phyloP scores from a whole-genome alignment of 2,113 vertebrate species.

The Mustela nigripes region DNA sequence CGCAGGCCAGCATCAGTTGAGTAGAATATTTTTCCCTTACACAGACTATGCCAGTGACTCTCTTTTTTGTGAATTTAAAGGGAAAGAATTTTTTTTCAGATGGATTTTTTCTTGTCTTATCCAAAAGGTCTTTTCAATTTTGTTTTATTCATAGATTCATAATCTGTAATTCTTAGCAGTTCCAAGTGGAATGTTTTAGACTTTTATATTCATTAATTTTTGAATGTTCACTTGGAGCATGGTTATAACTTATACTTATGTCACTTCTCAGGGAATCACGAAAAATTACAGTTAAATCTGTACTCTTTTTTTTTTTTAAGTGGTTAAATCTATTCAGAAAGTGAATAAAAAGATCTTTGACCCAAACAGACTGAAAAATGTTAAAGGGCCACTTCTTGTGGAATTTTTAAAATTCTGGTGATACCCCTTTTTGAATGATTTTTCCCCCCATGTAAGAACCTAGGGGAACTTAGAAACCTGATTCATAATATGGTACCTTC shows the following conservation, averaged over 20 bases:
- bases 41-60: background rate
- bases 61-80: background rate
- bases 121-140: background rate
- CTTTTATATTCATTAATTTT: constrained; percentile 35
- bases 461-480: constrained; percentile 42
- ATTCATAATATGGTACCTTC: constrained; percentile 16
- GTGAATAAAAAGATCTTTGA: constrained; percentile 41
- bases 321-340: constrained; percentile 7
- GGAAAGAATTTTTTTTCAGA: background rate
- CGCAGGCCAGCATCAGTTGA: background rate
- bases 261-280: background rate
- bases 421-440: background rate
- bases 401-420: constrained; percentile 35
- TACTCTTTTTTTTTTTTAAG: background rate
- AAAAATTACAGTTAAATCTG: constrained; percentile 13
- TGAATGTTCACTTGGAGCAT: constrained; percentile 21
- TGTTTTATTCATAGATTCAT: constrained; percentile 7
- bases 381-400: background rate
- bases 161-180: constrained; percentile 50
- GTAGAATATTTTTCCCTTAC: background rate
- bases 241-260: background rate
- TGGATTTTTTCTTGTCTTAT: background rate
- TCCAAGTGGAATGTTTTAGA: constrained; percentile 28
- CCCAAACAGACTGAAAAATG: background rate
- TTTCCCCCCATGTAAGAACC: background rate